Conservation (phyloP, 1,140 invertebrate species). For the Bombus superbus region DNA sequence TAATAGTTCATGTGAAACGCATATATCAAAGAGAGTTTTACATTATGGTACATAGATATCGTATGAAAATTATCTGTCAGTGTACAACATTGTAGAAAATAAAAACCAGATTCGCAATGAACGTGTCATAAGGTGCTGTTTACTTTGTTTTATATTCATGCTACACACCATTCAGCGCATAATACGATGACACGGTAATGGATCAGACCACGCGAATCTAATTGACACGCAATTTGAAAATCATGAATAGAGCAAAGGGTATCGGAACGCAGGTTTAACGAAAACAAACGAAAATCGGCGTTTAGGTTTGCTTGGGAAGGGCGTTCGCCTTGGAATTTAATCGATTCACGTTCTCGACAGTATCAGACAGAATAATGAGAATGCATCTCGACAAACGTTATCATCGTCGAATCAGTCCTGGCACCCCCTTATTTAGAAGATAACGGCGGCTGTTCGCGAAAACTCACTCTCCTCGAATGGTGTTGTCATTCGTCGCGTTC, state of each 20-base stretch:
- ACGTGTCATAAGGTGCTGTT: no score
- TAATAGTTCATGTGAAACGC: no score
- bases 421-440: constrained; percentile 67
- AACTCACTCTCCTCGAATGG: constrained; percentile 65
- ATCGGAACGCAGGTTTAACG: constrained; percentile 15
- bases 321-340: constrained; percentile 62
- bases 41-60: no score
- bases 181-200: background rate
- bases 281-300: background rate
- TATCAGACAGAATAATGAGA: constrained; percentile 70
- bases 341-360: constrained; percentile 65
- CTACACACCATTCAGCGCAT: no score
- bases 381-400: constrained; percentile 70
- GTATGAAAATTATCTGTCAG: no score
- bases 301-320: constrained; percentile 23
- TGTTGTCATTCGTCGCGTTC: constrained; percentile 69
- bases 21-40: no score
- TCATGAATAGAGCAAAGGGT: background rate
- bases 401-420: constrained; percentile 58
- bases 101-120: no score
- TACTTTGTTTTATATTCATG: no score
- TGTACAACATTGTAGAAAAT: no score
- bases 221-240: constrained; percentile 11
- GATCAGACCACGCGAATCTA: background rate
- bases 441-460: constrained; percentile 69